A percentile compares a stretch with the other conserved stretches of the same genome.
Conservation (phyloP, 2,888 invertebrate species). For the Spisula solida region DNA sequence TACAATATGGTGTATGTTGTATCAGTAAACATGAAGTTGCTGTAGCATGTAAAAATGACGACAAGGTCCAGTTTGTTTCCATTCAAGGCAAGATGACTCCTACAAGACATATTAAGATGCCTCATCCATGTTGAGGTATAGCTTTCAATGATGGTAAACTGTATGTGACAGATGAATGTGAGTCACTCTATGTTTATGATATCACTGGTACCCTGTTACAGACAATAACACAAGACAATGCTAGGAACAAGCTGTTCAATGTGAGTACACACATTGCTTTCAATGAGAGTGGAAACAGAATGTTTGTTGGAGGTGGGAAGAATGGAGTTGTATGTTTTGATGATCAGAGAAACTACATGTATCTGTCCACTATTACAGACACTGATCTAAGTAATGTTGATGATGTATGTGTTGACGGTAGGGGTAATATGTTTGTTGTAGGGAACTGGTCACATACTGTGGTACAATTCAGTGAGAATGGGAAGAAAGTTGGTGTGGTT, state of each 20-base stretch:
- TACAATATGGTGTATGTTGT: slow-evolving; percentile 31
- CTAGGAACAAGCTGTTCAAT: background rate
- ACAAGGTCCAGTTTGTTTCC: slow-evolving; percentile 30
- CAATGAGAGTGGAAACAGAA: background rate
- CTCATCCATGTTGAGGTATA: slow-evolving; percentile 29
- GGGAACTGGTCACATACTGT: background rate
- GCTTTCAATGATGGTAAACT: slow-evolving; percentile 11
- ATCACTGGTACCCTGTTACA: slow-evolving; percentile 23
- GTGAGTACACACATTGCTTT: background rate
- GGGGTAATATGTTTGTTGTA: slow-evolving; percentile 29
- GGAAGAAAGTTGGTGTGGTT: slow-evolving; percentile 23
- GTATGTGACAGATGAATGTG: background rate
- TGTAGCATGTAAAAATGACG: background rate
- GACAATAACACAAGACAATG: background rate
- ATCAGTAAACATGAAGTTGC: slow-evolving; percentile 37
- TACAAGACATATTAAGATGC: slow-evolving; percentile 41
- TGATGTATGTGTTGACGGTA: slow-evolving; percentile 6
- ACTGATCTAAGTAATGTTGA: background rate
- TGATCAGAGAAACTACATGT: background rate
- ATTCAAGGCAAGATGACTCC: slow-evolving; percentile 1
- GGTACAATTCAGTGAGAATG: slow-evolving; percentile 7
- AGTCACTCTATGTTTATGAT: background rate
- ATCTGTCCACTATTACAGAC: background rate
- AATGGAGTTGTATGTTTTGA: slow-evolving; percentile 18
- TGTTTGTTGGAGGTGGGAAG: background rate